Percentiles rank a stretch among this genome's conserved stretches.
phyloP scores from a whole-genome alignment of 1,140 invertebrate species.

The Drosophila chauvacae region DNA sequence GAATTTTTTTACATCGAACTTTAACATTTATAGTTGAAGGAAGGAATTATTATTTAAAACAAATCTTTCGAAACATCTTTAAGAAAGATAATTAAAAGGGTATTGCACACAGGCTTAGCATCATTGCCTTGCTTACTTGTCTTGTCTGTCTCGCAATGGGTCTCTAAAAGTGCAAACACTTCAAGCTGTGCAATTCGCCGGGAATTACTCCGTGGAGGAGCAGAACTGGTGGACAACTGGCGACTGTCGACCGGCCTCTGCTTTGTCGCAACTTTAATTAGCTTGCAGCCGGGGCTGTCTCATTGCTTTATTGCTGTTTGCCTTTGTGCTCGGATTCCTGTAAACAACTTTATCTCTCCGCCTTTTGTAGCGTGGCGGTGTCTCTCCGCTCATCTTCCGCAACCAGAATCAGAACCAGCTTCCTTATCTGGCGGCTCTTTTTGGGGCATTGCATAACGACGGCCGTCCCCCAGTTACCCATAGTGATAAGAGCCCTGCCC shows the following conservation, averaged over 20 bases:
- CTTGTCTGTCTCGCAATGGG: slow-evolving; percentile 20
- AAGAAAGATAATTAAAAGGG: background rate
- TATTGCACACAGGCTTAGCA: background rate
- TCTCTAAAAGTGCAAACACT: slow-evolving; percentile 61
- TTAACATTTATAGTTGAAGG: background rate
- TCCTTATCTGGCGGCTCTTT: slow-evolving; percentile 54
- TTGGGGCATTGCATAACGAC: slow-evolving; percentile 64
- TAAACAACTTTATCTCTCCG: slow-evolving; percentile 78
- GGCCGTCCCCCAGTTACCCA: slow-evolving; percentile 53
- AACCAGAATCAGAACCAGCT: slow-evolving; percentile 18
- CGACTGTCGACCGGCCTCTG: slow-evolving; percentile 38
- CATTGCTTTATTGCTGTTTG: slow-evolving; percentile 70
- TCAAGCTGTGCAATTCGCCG: slow-evolving; percentile 23
- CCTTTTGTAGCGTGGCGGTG: slow-evolving; percentile 10
- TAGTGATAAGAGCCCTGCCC: slow-evolving; percentile 26
- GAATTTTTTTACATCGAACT: background rate
- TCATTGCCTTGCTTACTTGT: slow-evolving; percentile 9
- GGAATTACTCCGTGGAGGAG: slow-evolving; percentile 35
- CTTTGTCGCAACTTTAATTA: slow-evolving; percentile 77
- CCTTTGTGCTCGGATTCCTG: slow-evolving; percentile 66
- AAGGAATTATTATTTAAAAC: background rate
- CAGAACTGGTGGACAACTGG: slow-evolving; percentile 56
- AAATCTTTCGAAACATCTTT: background rate
- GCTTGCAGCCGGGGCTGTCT: slow-evolving; percentile 52
- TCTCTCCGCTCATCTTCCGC: slow-evolving; percentile 66